A percentile compares a stretch with the other conserved stretches of the same genome.
Evolutionary conservation across 2,113 vertebrate species (phyloP).

Genomic region (Gadus macrocephalus): DNA sequence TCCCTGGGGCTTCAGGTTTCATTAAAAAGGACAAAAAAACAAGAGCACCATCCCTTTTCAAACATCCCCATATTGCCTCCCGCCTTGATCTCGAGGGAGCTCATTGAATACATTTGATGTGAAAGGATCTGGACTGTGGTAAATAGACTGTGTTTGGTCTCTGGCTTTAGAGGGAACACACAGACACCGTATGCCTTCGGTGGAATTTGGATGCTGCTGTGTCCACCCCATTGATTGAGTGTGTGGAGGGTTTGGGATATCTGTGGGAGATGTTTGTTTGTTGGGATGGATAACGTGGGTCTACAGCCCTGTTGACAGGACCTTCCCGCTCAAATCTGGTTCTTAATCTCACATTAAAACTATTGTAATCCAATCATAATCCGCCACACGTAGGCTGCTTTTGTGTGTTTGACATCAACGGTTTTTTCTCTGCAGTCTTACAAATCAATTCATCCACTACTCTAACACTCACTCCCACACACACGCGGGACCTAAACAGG

Average conservation of each 20-base stretch:
- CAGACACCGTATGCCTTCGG: slow-evolving; percentile 1
- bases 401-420: slow-evolving; percentile 61
- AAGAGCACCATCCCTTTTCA: slow-evolving; percentile 40
- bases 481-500: slow-evolving; percentile 12
- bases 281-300: slow-evolving; percentile 19
- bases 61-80: slow-evolving; percentile 43
- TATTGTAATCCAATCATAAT: slow-evolving; percentile 61
- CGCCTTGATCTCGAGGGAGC: slow-evolving; percentile 37
- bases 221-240: slow-evolving; percentile 7
- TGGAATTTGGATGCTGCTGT: slow-evolving; percentile 1
- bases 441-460: slow-evolving; percentile 22
- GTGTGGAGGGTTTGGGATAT: background rate
- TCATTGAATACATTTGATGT: slow-evolving; percentile 36
- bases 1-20: slow-evolving; percentile 52
- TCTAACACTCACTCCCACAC: slow-evolving; percentile 18
- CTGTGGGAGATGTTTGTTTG: slow-evolving; percentile 9
- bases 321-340: slow-evolving; percentile 44
- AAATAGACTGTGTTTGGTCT: slow-evolving; percentile 16
- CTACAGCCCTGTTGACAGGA: slow-evolving; percentile 22
- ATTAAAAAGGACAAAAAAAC: slow-evolving; percentile 48
- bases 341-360: slow-evolving; percentile 66
- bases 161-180: background rate
- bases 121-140: slow-evolving; percentile 26
- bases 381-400: slow-evolving; percentile 48
- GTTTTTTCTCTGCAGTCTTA: slow-evolving; percentile 29